phyloP scores from a whole-genome alignment of 2,113 vertebrate genomes.

The Epinephelus lanceolatus region DNA sequence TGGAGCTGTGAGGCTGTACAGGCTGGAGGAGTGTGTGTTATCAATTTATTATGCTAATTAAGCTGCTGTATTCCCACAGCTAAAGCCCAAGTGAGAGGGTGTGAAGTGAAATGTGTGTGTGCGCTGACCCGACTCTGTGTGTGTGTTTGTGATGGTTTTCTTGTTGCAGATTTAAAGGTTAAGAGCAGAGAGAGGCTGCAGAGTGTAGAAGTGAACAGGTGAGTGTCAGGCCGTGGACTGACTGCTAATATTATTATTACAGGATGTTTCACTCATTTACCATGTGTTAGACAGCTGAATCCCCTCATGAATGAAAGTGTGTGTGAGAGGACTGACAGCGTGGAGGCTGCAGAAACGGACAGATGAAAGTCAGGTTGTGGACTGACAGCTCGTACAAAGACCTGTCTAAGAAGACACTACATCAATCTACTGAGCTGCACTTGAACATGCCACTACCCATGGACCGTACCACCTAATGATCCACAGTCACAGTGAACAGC shows the following conservation, averaged over 20 bases:
- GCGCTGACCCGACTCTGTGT: neutral
- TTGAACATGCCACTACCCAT: neutral
- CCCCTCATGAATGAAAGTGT: slow-evolving; percentile 18
- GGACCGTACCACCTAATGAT: neutral
- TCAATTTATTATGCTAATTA: slow-evolving; percentile 61
- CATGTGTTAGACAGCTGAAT: slow-evolving; percentile 39
- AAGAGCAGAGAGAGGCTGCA: neutral
- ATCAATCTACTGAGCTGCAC: neutral
- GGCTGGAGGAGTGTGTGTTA: slow-evolving; percentile 30
- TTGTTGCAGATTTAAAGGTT: neutral
- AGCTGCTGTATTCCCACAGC: slow-evolving; percentile 21
- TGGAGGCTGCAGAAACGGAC: slow-evolving; percentile 12
- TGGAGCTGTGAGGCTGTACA: slow-evolving; percentile 28
- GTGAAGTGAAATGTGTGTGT: neutral
- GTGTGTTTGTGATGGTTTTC: neutral
- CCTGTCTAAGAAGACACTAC: no score
- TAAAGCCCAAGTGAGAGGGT: slow-evolving; percentile 2
- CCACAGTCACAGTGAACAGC: slow-evolving; percentile 5
- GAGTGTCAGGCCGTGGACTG: slow-evolving; percentile 24
- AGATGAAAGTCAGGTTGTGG: slow-evolving; percentile 22
- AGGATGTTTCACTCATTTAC: slow-evolving; percentile 26
- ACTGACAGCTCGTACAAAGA: no score
- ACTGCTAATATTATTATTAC: slow-evolving; percentile 47
- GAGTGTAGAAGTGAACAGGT: slow-evolving; percentile 4
- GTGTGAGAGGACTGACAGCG: slow-evolving; percentile 32